phyloP scores from a whole-genome alignment of 2,797 vertebrate genomes.

The Crenuchus spilurus region DNA sequence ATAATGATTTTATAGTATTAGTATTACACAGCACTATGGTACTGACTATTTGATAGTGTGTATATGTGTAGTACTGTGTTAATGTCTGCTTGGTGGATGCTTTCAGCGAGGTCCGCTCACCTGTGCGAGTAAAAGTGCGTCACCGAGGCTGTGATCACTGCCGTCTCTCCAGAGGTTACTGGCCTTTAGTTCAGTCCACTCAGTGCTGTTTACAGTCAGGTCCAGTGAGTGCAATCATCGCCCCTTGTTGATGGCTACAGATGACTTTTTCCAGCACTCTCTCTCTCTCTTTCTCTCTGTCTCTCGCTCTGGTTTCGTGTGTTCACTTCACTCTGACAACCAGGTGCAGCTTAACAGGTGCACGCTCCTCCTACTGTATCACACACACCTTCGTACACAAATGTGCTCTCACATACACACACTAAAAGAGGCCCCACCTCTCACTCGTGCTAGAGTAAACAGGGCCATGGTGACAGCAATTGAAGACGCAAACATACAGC shows the following conservation, averaged over 20 bases:
- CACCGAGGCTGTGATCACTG: slow-evolving; percentile 14
- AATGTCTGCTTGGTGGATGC: background rate
- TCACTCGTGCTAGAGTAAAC: slow-evolving; percentile 44
- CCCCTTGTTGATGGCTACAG: slow-evolving; percentile 23
- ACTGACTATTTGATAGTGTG: too few relatives aligned
- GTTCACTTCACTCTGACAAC: slow-evolving; percentile 42
- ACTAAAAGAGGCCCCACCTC: slow-evolving; percentile 44
- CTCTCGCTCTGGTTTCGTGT: slow-evolving; percentile 52
- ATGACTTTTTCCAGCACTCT: slow-evolving; percentile 29
- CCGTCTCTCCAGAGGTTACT: slow-evolving; percentile 38
- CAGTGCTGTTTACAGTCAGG: slow-evolving; percentile 21
- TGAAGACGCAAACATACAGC: slow-evolving; percentile 29
- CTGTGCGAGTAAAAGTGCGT: slow-evolving; percentile 45
- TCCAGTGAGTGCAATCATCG: slow-evolving; percentile 36
- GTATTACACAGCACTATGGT: too few relatives aligned
- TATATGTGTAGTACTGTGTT: background rate
- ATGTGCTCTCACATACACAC: slow-evolving; percentile 11
- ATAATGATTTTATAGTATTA: too few relatives aligned
- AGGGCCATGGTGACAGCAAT: slow-evolving; percentile 10
- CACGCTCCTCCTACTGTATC: slow-evolving; percentile 49
- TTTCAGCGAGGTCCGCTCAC: slow-evolving; percentile 42
- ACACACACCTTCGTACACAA: slow-evolving; percentile 50
- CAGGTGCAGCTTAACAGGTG: slow-evolving; percentile 59
- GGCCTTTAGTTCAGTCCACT: slow-evolving; percentile 42
- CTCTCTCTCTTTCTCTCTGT: slow-evolving; percentile 48